These are phyloP conservation scores for Vidua chalybeata DNA, from an alignment of 2,113 vertebrate genomes.

Conservation along the genomic window DNA sequence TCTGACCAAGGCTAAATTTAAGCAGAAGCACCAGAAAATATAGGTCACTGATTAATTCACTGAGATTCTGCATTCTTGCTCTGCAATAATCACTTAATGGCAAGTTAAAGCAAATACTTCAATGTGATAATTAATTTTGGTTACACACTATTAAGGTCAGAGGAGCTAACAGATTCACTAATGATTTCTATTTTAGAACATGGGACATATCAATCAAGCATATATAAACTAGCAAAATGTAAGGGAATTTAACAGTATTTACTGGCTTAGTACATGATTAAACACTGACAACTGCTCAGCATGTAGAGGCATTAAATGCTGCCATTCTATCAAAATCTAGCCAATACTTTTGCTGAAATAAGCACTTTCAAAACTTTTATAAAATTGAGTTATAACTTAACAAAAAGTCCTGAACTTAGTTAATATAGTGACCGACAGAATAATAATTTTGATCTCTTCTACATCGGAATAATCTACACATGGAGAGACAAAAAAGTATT, in stretches of 20 bases:
- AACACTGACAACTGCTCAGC: not conserved
- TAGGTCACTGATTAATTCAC: slow-evolving; percentile 69
- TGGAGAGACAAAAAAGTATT: not conserved
- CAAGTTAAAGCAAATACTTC: slow-evolving; percentile 54
- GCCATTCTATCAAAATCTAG: not conserved
- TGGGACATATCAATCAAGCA: slow-evolving; percentile 20
- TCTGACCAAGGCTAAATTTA: slow-evolving; percentile 50
- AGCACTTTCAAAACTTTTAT: not conserved
- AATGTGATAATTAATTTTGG: slow-evolving; percentile 62
- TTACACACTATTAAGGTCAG: slow-evolving; percentile 58
- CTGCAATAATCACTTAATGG: slow-evolving; percentile 59
- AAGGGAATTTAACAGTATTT: slow-evolving; percentile 38
- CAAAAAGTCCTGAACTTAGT: not conserved
- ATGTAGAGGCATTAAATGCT: not conserved
- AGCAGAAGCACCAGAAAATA: slow-evolving; percentile 58
- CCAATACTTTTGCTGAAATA: not conserved
- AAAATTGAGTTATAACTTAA: not conserved
- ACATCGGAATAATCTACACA: not conserved
- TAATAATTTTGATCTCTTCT: not conserved
- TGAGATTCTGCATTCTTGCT: slow-evolving; percentile 58
- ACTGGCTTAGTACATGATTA: not conserved
- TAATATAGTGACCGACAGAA: not conserved
- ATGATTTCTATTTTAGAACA: slow-evolving; percentile 50
- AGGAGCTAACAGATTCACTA: slow-evolving; percentile 39
- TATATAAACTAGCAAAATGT: slow-evolving; percentile 9